A percentile compares a stretch with the other conserved stretches of the same genome.
Conservation (phyloP, 2,888 invertebrate genomes). For the Omphaloscelis lunosa region DNA sequence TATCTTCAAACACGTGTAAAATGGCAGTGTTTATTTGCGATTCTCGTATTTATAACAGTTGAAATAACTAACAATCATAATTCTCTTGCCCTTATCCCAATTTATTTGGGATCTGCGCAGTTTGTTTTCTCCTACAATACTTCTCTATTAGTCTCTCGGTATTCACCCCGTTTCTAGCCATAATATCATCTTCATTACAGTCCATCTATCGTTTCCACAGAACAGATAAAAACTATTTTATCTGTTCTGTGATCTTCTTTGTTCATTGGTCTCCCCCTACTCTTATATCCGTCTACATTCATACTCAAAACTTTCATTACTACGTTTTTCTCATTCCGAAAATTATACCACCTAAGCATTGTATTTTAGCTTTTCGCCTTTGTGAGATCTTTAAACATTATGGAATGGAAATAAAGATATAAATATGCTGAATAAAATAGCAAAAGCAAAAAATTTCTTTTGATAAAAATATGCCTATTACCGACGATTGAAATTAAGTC, state of each 20-base stretch:
- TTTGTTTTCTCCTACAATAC: no score
- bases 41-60: neutral
- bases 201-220: neutral
- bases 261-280: neutral
- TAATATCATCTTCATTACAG: neutral
- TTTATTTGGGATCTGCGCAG: neutral
- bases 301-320: neutral
- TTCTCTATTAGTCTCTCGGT: neutral
- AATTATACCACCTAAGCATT: no score
- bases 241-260: no score
- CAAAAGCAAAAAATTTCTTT: no score
- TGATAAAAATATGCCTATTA: no score
- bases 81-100: neutral
- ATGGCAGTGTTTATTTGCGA: neutral
- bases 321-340: neutral
- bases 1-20: neutral
- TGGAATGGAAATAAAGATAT: no score
- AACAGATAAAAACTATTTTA: no score
- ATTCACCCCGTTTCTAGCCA: neutral
- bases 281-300: neutral
- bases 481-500: neutral
- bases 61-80: neutral
- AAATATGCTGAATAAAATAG: no score
- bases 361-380: no score
- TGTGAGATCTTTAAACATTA: no score